Conservation (phyloP, 2,888 invertebrate species). For the Habroteleia sp. region DNA sequence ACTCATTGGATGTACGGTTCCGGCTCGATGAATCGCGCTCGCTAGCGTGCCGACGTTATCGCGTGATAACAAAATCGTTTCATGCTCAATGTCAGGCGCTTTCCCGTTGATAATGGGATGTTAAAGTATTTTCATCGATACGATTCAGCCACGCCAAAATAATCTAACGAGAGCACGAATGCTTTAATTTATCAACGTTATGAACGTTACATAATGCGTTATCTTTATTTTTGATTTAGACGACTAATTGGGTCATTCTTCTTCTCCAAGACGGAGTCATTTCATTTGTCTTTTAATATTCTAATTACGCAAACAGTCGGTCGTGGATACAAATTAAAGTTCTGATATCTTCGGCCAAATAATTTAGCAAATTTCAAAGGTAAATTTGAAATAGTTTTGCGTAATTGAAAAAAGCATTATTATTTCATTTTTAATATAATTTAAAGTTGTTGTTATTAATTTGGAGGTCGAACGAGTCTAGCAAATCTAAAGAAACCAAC, state of each 20-base stretch:
- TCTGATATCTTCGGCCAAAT: too few relatives aligned
- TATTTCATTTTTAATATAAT: too few relatives aligned
- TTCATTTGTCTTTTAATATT: too few relatives aligned
- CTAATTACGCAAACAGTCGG: too few relatives aligned
- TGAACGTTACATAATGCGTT: constrained; percentile 19
- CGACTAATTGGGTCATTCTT: constrained; percentile 18
- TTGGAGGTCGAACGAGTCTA: too few relatives aligned
- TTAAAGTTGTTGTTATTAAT: too few relatives aligned
- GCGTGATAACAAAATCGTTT: constrained; percentile 61
- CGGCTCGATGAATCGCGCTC: constrained; percentile 57
- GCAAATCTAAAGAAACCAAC: too few relatives aligned
- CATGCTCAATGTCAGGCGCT: constrained; percentile 59
- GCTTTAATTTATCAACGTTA: constrained; percentile 7
- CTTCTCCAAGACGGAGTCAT: too few relatives aligned
- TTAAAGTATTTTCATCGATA: constrained; percentile 46
- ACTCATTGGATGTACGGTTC: constrained; percentile 61
- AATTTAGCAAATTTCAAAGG: too few relatives aligned
- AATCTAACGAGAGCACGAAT: constrained; percentile 11
- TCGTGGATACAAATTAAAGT: too few relatives aligned
- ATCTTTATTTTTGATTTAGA: constrained; percentile 11
- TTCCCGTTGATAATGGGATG: constrained; percentile 43
- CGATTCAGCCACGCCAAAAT: constrained; percentile 19
- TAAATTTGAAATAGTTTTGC: too few relatives aligned
- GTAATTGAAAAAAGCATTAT: too few relatives aligned
- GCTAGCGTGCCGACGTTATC: constrained; percentile 56